These are phyloP conservation scores for Columba livia DNA, from an alignment of 2,113 vertebrate genomes.

Conservation along the genomic window DNA sequence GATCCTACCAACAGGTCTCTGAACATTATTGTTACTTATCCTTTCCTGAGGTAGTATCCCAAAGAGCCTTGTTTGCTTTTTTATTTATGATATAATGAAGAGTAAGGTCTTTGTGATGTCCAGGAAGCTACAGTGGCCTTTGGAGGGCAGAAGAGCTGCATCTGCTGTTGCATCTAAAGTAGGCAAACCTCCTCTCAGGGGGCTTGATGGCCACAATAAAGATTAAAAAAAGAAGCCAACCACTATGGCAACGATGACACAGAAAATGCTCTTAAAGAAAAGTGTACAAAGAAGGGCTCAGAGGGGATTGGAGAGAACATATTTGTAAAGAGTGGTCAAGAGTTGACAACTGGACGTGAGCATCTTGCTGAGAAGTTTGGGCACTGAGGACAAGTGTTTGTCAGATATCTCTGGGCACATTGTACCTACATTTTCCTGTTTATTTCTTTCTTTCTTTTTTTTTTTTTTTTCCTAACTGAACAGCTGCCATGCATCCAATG, in stretches of 20 bases:
- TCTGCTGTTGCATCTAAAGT: not conserved
- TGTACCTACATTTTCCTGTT: not conserved
- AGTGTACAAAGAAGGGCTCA: not conserved
- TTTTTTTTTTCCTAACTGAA: not conserved
- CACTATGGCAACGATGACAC: not conserved
- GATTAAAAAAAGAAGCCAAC: accelerated
- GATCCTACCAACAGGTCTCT: not conserved
- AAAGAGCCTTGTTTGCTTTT: accelerated
- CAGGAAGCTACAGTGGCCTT: not conserved
- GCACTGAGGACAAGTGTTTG: not conserved
- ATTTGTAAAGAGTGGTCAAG: not conserved
- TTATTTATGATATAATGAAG: not conserved
- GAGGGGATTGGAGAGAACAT: not conserved
- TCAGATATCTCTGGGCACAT: not conserved
- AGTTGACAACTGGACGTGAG: not conserved
- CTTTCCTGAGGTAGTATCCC: not conserved
- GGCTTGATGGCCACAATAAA: not conserved
- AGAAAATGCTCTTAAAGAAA: not conserved
- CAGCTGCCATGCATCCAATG: not conserved
- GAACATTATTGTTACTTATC: not conserved
- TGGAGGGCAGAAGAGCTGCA: not conserved
- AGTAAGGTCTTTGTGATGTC: not conserved
- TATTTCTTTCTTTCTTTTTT: not conserved
- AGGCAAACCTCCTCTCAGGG: not conserved
- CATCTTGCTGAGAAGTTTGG: not conserved